Evolutionary conservation across 2,113 vertebrate species (phyloP), one percentile per base, ranked within the genome.

Genomic region (Pituophis catenifer): DNA sequence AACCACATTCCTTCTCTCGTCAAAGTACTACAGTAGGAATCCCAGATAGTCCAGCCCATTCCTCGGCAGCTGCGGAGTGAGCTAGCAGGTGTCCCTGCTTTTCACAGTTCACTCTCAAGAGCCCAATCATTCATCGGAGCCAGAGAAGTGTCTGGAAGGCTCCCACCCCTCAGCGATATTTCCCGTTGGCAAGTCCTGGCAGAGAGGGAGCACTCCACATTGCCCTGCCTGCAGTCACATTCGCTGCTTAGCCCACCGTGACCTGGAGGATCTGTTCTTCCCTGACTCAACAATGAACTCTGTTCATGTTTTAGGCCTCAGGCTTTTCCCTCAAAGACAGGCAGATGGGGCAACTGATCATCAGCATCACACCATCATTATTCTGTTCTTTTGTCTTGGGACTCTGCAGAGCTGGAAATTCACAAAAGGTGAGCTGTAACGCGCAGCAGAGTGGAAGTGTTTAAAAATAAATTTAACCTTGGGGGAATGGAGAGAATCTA

Each of bases 111-210:
- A 90, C 33, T 38, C 52, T 44, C 89, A 33, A 86, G 29, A 86
- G 44, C 55, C 24, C 62, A 62, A 57, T 91, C 93, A 86, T 91
- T 89, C 87, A 91, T 62, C 87, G 38, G 54, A 58, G 62, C 54
- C 15, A 86, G 87, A 53, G 87, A 89, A 85, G 23, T 38, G 17
- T 26, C 58, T 19, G 7, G 75, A 21, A 86, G 55, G 6, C 62
- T 26, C 62, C 6, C 26, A 52, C n/a, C 93, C 87, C 90, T 62
- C 10, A 86, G 93, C 86, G 0, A 89, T 54, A 3, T 33, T 62
- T 70, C 62, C 90, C 24, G 38, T 62, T 38, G 24, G 93, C 87
- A 94, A 58, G 90, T 94, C 54, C n/a, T 75, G 86, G 87, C 93
- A 92, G 38, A 86, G 90, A 13, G 24, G 54, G 12, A 81, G n/a